Conservation (phyloP, 2,888 invertebrate genomes). For the Ennomos quercinarius region DNA sequence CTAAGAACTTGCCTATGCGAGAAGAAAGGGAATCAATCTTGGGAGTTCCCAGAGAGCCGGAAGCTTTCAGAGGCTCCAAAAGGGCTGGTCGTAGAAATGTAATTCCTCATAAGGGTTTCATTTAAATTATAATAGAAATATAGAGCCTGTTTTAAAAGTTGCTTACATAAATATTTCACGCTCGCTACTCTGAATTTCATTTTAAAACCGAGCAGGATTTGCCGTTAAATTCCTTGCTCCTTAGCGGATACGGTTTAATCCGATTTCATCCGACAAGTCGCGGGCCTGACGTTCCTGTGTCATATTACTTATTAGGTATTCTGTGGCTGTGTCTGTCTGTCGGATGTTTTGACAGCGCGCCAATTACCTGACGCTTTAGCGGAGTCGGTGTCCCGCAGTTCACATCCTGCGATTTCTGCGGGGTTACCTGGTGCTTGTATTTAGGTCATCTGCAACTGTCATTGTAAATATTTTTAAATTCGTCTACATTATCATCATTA, state of each 20-base stretch:
- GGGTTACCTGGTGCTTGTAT: conserved; percentile 8
- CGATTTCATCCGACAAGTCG: conserved; percentile 61
- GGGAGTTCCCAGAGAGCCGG: too few relatives aligned
- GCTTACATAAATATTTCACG: conserved; percentile 5
- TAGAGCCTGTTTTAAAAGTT: neutral
- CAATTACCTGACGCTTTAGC: conserved; percentile 79
- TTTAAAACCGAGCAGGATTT: conserved; percentile 5
- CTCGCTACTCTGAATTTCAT: conserved; percentile 5
- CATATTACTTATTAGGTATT: too few relatives aligned
- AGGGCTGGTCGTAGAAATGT: too few relatives aligned
- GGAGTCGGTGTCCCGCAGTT: conserved; percentile 50
- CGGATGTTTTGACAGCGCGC: conserved; percentile 80
- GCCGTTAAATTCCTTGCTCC: conserved; percentile 45
- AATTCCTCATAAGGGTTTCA: too few relatives aligned
- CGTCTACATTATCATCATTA: too few relatives aligned
- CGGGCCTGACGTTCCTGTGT: conserved; percentile 32
- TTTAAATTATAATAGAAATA: too few relatives aligned
- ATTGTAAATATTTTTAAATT: too few relatives aligned
- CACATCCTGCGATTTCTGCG: conserved; percentile 31
- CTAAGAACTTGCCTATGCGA: too few relatives aligned
- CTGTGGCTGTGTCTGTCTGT: conserved; percentile 36
- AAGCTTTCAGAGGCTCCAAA: too few relatives aligned
- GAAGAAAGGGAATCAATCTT: too few relatives aligned
- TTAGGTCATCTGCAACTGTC: conserved; percentile 4
- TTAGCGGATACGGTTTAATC: conserved; percentile 72